Evolutionary conservation across 2,888 invertebrate species (phyloP).

Genomic region (Hypsopygia costalis): DNA sequence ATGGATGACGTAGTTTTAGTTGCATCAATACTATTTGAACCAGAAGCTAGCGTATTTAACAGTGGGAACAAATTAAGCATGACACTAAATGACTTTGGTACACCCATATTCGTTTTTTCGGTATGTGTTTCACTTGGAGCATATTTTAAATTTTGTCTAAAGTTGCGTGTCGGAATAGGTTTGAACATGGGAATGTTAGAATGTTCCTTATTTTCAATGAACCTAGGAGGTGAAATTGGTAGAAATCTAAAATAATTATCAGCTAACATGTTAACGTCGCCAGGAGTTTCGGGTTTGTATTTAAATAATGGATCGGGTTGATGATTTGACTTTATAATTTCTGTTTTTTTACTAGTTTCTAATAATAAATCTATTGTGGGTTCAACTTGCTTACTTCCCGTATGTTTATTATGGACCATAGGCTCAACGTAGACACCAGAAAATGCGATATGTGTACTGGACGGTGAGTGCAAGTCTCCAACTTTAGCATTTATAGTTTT

Average conservation of each 20-base stretch:
- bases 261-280: constrained; percentile 87
- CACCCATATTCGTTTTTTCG: constrained; percentile 24
- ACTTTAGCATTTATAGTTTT: constrained; percentile 68
- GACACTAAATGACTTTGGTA: constrained; percentile 81
- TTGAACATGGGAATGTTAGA: constrained; percentile 44
- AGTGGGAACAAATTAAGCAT: constrained; percentile 84
- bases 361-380: constrained; percentile 25
- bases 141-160: constrained; percentile 11
- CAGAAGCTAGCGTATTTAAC: constrained; percentile 39
- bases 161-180: constrained; percentile 35
- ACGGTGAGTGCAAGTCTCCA: constrained; percentile 52
- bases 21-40: constrained; percentile 31
- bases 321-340: constrained; percentile 45
- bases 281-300: constrained; percentile 86
- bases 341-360: constrained; percentile 37
- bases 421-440: constrained; percentile 64
- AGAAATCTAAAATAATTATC: constrained; percentile 63
- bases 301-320: constrained; percentile 83
- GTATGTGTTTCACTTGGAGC: constrained; percentile 1
- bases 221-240: constrained; percentile 33
- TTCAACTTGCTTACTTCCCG: constrained; percentile 15
- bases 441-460: constrained; percentile 54
- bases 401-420: constrained; percentile 29
- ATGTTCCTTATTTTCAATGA: constrained; percentile 23
- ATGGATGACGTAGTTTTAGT: constrained; percentile 23